Conservation (phyloP, 2,113 vertebrate species). For the Chinchilla lanigera region DNA sequence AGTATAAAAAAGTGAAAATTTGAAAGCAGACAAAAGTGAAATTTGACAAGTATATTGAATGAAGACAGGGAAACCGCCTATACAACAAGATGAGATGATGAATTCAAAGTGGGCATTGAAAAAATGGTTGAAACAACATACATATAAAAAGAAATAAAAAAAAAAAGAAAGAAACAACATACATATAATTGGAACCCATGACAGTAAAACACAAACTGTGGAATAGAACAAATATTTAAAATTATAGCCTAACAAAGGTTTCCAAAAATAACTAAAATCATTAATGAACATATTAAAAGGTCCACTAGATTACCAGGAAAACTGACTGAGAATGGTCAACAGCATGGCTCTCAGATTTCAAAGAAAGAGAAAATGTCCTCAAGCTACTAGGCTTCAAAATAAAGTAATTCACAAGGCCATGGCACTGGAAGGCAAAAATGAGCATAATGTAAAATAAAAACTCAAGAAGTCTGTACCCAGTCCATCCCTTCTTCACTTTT, state of each 20-base stretch:
- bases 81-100: no score
- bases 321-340: background rate
- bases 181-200: conserved; percentile 26
- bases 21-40: background rate
- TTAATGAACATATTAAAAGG: background rate
- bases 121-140: background rate
- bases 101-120: background rate
- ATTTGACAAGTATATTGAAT: background rate
- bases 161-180: conserved; percentile 41
- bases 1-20: background rate
- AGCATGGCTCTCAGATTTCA: background rate
- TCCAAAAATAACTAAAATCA: background rate
- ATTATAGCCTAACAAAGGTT: background rate
- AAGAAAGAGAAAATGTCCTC: background rate
- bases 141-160: no score
- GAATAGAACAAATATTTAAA: background rate
- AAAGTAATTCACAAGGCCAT: background rate
- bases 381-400: background rate
- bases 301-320: background rate
- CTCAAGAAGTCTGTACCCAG: no score
- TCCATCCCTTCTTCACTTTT: background rate
- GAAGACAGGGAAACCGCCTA: background rate
- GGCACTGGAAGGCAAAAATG: background rate
- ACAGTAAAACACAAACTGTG: background rate
- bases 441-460: background rate